Evolutionary conservation across 2,888 invertebrate species (phyloP).

Genomic region (Thera britannica): DNA sequence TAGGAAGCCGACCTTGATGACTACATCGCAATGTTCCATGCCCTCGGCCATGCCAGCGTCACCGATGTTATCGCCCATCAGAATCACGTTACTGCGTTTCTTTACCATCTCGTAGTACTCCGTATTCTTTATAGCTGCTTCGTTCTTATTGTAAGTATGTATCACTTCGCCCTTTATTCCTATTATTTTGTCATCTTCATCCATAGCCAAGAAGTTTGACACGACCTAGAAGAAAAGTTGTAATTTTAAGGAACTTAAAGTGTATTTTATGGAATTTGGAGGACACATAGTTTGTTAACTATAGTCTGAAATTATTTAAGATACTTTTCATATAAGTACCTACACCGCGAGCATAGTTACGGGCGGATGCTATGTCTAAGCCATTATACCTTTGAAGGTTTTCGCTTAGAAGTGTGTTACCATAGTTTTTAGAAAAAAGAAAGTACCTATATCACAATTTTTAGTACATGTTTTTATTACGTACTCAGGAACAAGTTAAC

Average conservation of each 20-base stretch:
- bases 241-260: background rate
- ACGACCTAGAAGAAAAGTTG: conserved; percentile 86
- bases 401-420: no score
- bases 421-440: no score
- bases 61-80: conserved; percentile 97
- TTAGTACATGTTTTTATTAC: no score
- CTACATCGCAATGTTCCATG: conserved; percentile 88
- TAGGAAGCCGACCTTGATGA: conserved; percentile 96
- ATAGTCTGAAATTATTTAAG: no score
- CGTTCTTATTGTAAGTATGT: conserved; percentile 98
- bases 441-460: no score
- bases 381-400: no score
- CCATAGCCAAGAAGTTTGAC: conserved; percentile 93
- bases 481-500: no score
- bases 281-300: no score
- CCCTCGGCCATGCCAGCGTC: conserved; percentile 97
- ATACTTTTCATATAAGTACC: no score
- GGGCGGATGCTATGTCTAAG: no score
- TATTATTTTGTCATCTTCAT: conserved; percentile 85
- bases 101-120: conserved; percentile 91
- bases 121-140: conserved; percentile 90
- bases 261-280: no score
- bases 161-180: conserved; percentile 93
- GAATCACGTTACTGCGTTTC: conserved; percentile 90
- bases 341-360: no score